Base-by-base conservation (phyloP, 1,140 invertebrate genomes). In the Platyscapa corneri region DNA sequence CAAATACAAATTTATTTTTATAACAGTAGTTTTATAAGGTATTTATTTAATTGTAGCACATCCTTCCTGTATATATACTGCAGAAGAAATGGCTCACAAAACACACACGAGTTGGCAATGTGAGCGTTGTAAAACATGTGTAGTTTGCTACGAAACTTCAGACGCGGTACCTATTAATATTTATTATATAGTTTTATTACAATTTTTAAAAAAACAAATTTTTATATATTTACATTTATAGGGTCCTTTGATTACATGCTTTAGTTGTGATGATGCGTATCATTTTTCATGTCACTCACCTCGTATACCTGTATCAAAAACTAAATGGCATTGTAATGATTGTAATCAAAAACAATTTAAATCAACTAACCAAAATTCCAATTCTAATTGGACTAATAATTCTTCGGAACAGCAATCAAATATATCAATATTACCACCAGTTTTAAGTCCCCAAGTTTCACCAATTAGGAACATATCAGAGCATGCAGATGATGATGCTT, bases 191-290 rank as follows among this genome's bases (percentile, higher is more conserved):
- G 80, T 87, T 42, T 42, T 39, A 39, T 39, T 39, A 39, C 2
- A 14, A 1, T 27, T 74, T 8, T 42, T 8, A 27, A n/a, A n/a
- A n/a, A 42, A 27, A 42, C 82, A 76, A 84, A 83, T 80, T 49
- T 60, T 76, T 74, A 42, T 76, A 32, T 67, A 76, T 56, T 79
- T 76, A 64, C 77, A 82, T 37, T 60, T 84, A 56, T 72, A 93
- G 93, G 92, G 93, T 72, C 89, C 90, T 10, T 92, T 97, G 87
- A 94, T 96, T 75, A 96, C 97, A 70, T 98, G 97, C 92, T 96
- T 95, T 89, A 94, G 95, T 42, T 98, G 97, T 92, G 96, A 97
- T 84, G 96, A 97, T 93, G 96, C 96, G 23, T 97, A 97, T 91
- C 97, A 98, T 91, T 94, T 95, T 83, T 93, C 94, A 46, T 98